phyloP scores from a whole-genome alignment of 92 coral and sea anemone genomes.

The Isaurus tuberculatus region DNA sequence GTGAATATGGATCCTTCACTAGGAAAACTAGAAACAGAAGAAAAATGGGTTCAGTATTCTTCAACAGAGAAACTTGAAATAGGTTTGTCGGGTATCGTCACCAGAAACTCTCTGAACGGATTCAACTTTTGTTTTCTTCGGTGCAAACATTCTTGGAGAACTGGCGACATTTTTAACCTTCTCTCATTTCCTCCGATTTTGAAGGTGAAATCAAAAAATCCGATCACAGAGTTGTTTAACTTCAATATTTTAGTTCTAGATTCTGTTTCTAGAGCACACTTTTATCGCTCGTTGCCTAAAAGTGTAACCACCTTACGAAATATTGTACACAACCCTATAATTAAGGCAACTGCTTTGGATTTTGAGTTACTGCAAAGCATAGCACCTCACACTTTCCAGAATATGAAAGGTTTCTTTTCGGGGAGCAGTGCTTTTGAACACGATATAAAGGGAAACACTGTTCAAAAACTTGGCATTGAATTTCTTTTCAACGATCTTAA shows the following conservation, averaged over 20 bases:
- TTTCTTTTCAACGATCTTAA: constrained; percentile 56
- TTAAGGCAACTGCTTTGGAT: constrained; percentile 64
- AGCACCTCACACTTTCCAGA: constrained; percentile 61
- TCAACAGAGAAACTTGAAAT: constrained; percentile 46
- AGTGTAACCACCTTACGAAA: constrained; percentile 59
- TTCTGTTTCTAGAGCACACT: constrained; percentile 82
- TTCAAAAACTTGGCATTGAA: constrained; percentile 50
- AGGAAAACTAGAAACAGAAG: constrained; percentile 55
- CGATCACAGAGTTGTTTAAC: constrained; percentile 45
- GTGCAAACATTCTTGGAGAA: constrained; percentile 39
- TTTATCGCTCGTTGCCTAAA: constrained; percentile 74
- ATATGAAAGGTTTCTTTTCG: constrained; percentile 60
- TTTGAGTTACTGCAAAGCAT: constrained; percentile 72
- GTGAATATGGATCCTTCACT: constrained; percentile 56
- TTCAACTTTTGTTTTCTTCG: constrained; percentile 63
- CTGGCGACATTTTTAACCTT: constrained; percentile 25
- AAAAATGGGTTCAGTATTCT: constrained; percentile 52
- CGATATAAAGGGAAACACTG: constrained; percentile 7
- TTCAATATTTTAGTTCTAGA: constrained; percentile 73
- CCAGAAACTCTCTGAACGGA: constrained; percentile 56
- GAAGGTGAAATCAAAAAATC: neutral
- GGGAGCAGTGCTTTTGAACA: constrained; percentile 42
- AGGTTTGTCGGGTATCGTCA: constrained; percentile 43
- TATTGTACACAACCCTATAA: constrained; percentile 44
- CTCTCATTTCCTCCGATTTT: constrained; percentile 54